A percentile compares a stretch with the other conserved stretches of the same genome.
phyloP scores from a whole-genome alignment of 2,888 invertebrate genomes.

The Pocota personata region DNA sequence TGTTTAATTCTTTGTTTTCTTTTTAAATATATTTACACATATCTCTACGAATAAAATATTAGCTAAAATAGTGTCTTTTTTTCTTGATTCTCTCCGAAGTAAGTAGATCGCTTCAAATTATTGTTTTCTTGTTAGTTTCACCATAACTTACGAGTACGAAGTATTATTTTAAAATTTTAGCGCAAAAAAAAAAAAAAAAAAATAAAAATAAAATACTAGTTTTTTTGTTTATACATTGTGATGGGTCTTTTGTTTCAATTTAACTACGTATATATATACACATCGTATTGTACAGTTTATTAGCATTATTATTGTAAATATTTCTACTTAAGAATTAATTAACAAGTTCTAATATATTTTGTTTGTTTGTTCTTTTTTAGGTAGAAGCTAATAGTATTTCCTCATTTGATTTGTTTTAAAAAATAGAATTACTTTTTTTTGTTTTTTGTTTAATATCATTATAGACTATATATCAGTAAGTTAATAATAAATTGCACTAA shows the following conservation, averaged over 20 bases:
- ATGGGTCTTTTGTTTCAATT: conserved; percentile 45
- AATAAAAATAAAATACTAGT: conserved; percentile 63
- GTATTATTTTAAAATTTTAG: conserved; percentile 38
- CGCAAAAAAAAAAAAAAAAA: conserved; percentile 34
- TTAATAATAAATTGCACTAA: conserved; percentile 56
- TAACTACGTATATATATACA: conserved; percentile 34
- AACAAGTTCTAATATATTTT: conserved; percentile 65
- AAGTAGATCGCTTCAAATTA: conserved; percentile 65
- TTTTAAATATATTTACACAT: conserved; percentile 6
- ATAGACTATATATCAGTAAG: conserved; percentile 30
- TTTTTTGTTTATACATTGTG: conserved; percentile 16
- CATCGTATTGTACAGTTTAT: conserved; percentile 22
- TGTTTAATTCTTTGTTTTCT: conserved; percentile 2
- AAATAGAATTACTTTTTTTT: conserved; percentile 25
- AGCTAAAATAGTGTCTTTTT: conserved; percentile 72
- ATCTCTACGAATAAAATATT: conserved; percentile 59
- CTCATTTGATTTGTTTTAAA: conserved; percentile 22
- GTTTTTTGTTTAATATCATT: background rate
- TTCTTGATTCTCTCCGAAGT: conserved; percentile 71
- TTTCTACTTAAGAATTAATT: conserved; percentile 69
- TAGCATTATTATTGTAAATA: conserved; percentile 57
- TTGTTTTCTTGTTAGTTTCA: conserved; percentile 50
- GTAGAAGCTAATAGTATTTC: conserved; percentile 43
- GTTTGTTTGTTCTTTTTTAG: conserved; percentile 25
- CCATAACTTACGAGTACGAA: conserved; percentile 52